Evolutionary conservation across 1,140 invertebrate species (phyloP), one percentile per base, ranked within the genome.

Genomic region (Aphelenchoides fujianensis): DNA sequence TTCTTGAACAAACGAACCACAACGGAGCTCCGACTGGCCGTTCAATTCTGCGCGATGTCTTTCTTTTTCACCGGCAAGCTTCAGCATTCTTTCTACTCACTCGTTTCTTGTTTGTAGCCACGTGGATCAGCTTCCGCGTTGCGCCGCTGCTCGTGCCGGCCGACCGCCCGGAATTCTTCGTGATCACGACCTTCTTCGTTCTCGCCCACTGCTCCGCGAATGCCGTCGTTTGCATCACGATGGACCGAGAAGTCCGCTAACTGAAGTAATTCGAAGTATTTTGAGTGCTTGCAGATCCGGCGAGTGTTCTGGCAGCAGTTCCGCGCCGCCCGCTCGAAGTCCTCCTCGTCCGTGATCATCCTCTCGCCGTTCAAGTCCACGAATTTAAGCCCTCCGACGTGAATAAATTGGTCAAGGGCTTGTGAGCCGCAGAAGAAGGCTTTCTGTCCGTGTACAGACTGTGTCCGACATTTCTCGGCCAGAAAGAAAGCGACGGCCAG

Each of bases 101-200:
- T 23, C 23, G n/a, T n/a, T n/a, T 48, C 23, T 23, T 48, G 12
- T 12, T 59, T 59, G 28, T 23, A 59, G 55, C 55, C 34, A 32
- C 55, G 55, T 59, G 55, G 55, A 59, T 59, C 5, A 59, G 55
- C 55, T 59, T 59, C 23, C 55, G 55, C 12, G 34, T 59, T 59
- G 12, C 34, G 5, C 55, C 55, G 34, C 55, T 59, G 19, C 12
- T 59, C 19, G 19, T 32, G 7, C 55, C 55, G 7, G 27, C 55
- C 27, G 55, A 59, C 5, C 7, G 7, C 12, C 55, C 55, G 5
- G 55, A 59, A 59, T 19, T 59, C 12, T 59, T 7, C 19, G 28
- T 59, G 5, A 59, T 59, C 5, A 59, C 55, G 5, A 30, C 34
- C 27, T 7, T 59, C 5, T 59, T 59, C 19, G 55, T 59, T 19